Base-by-base conservation (phyloP, 2,888 invertebrate species). In the Acheta domesticus region DNA sequence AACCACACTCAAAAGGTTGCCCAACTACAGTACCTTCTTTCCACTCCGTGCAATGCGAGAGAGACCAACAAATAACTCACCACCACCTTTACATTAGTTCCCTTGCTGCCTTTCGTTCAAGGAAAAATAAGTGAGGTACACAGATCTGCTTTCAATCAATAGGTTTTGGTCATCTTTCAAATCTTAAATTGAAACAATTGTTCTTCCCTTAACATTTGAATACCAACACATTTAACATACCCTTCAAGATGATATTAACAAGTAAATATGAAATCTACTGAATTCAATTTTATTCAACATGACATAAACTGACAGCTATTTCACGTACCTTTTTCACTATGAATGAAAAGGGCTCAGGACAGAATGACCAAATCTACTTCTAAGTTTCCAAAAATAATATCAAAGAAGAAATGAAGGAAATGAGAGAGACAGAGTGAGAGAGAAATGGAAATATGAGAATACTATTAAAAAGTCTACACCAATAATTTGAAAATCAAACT, bases 161-260 rank as follows among this genome's bases (percentile, higher is more conserved):
- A 19, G 62, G 14, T n/a, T 19, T 19, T 19, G 16, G 14, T 62
- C 16, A n/a, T 12, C 62, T 19, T 62, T 19, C n/a, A 62, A 19
- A 62, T 62, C 14, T 62, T 19, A 62, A 19, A n/a, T 19, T 62
- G 62, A 62, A 62, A 19, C n/a, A n/a, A 14, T 19, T n/a, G n/a
- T 62, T 62, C 62, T 62, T 62, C 62, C 62, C 62, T 78, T 74
- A 82, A 88, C 91, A 91, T 91, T 92, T 91, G 91, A 91, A 91
- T 91, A 91, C 91, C 91, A 92, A 92, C 91, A 91, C 91, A 80
- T 79, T 78, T 62, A 78, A 80, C 23, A 36, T 49, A 75, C 75
- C 74, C 21, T 23, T 76, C 49, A 20, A 62, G 62, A 62, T 62
- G n/a, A n/a, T 62, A 62, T 62, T 62, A 19, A 62, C 62, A 62